Percentiles rank a stretch among this genome's conserved stretches.
These are phyloP conservation scores for Stichodactyla mertensii DNA, from an alignment of 64 coral and sea anemone species.

Conservation along the genomic window DNA sequence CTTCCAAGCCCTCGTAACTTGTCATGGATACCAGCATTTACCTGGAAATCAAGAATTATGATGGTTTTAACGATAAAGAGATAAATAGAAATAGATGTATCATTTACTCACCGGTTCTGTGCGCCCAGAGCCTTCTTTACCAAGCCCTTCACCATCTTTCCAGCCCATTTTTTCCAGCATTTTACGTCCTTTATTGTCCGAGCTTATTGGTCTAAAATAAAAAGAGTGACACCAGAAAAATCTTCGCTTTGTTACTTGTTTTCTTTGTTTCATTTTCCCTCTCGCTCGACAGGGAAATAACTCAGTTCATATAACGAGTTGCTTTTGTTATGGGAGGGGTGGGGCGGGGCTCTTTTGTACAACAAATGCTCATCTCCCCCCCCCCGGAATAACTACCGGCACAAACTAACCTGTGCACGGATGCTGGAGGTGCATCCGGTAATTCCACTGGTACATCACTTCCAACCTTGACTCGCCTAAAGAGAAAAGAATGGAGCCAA, in stretches of 20 bases:
- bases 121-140: slow-evolving; percentile 57
- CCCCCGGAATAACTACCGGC: background rate
- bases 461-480: slow-evolving; percentile 70
- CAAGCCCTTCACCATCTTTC: slow-evolving; percentile 83
- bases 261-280: background rate
- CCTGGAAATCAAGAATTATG: background rate
- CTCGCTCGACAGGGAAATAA: background rate
- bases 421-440: slow-evolving; percentile 63
- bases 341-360: no score
- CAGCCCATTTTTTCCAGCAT: slow-evolving; percentile 97
- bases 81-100: background rate
- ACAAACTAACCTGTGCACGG: slow-evolving; percentile 56
- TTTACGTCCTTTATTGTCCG: slow-evolving; percentile 72
- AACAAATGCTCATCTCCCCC: background rate
- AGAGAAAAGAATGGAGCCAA: background rate
- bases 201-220: slow-evolving; percentile 60
- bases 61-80: background rate
- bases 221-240: background rate
- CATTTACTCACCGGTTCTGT: slow-evolving; percentile 59
- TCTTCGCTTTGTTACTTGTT: background rate
- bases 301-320: background rate
- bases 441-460: slow-evolving; percentile 66
- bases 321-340: background rate
- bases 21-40: background rate
- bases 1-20: slow-evolving; percentile 3